Evolutionary conservation across 2,797 vertebrate genomes (phyloP).

Genomic region (Catamblyrhynchus diadema): DNA sequence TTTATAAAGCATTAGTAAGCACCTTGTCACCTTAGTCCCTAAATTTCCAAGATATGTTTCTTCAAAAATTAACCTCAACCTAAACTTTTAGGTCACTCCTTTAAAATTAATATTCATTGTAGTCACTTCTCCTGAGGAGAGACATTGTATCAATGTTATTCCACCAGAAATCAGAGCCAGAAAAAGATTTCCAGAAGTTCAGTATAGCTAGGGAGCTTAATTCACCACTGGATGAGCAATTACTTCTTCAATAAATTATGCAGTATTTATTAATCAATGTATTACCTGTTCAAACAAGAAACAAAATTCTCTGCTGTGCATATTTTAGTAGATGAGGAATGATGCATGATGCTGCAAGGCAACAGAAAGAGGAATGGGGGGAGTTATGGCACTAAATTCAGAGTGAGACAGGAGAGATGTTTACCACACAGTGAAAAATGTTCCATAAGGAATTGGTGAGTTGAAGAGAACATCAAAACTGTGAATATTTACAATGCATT

Average conservation of each 20-base stretch:
- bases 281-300: conserved; percentile 40
- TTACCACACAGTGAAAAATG: conserved; percentile 5
- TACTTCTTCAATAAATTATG: conserved; percentile 28
- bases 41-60: not conserved
- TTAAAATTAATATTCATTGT: not conserved
- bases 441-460: not conserved
- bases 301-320: not conserved
- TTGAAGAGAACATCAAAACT: not conserved
- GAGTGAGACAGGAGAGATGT: not conserved
- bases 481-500: conserved; percentile 20
- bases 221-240: not conserved
- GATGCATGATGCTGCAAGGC: not conserved
- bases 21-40: not conserved
- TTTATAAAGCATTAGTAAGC: not conserved
- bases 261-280: conserved; percentile 39
- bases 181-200: not conserved
- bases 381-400: not conserved
- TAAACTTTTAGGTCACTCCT: not conserved
- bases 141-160: not conserved
- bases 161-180: not conserved
- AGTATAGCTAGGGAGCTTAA: not conserved
- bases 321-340: not conserved
- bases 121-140: not conserved
- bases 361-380: not conserved
- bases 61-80: not conserved